A percentile compares a stretch with the other conserved stretches of the same genome.
phyloP scores from a whole-genome alignment of 2,888 invertebrate species.

The Lithophane leautieri region DNA sequence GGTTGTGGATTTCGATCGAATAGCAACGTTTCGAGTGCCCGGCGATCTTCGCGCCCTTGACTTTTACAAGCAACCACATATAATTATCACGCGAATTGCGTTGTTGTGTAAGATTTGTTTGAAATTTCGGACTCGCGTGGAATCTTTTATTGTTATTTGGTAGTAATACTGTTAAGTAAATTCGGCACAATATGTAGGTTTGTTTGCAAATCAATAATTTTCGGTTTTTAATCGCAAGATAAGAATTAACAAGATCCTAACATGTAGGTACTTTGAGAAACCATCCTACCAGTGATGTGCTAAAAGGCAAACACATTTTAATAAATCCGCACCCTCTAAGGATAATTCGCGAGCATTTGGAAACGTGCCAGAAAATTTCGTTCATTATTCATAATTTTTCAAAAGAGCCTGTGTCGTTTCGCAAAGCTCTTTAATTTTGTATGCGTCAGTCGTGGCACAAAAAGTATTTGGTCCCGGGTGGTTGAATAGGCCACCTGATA shows the following conservation, averaged over 20 bases:
- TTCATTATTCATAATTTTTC: conserved; percentile 53
- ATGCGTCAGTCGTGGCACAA: conserved; percentile 44
- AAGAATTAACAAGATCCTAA: neutral
- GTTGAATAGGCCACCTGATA: conserved; percentile 54
- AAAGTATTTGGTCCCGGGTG: conserved; percentile 44
- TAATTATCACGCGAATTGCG: conserved; percentile 61
- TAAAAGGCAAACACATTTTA: conserved; percentile 35
- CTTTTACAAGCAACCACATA: conserved; percentile 70
- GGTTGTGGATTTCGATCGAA: conserved; percentile 49
- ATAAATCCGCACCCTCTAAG: conserved; percentile 39
- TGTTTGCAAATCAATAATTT: neutral
- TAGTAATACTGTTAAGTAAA: conserved; percentile 34
- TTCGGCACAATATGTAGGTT: neutral
- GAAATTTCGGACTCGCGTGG: conserved; percentile 53
- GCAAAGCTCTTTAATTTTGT: conserved; percentile 52
- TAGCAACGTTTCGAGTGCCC: conserved; percentile 32
- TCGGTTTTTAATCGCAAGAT: neutral
- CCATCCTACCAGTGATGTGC: neutral
- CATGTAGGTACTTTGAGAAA: neutral
- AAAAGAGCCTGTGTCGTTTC: conserved; percentile 41
- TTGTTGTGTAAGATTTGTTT: conserved; percentile 54
- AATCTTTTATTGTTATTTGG: conserved; percentile 44
- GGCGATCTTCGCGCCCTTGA: conserved; percentile 71
- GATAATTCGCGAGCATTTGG: conserved; percentile 48
- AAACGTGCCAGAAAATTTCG: conserved; percentile 48